Evolutionary conservation across 2,797 vertebrate genomes (phyloP), one percentile per base, ranked within the genome.

Genomic region (Telmatherina bonti): DNA sequence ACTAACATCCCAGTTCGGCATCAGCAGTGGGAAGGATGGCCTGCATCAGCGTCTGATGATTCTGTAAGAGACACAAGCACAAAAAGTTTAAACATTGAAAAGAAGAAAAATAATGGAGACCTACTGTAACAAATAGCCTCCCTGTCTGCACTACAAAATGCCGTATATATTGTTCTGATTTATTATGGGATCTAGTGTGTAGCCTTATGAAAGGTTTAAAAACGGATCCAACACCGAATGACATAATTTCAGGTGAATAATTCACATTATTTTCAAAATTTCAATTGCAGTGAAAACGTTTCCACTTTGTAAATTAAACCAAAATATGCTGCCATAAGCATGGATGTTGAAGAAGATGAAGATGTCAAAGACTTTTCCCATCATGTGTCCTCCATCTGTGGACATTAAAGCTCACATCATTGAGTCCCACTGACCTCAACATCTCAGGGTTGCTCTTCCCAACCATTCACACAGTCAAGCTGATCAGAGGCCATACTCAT

Each of bases 11-110:
- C 97, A 60, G 98, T 99, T 72, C 96, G 98, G 55, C 97, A 99
- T 92, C 98, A 99, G 78, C 74, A 96, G 67, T 99, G 98, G 98
- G 98, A 99, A 27, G 98, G 98, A 62, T 99, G 98, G 98, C 98
- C 98, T 8, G n/a, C 94, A 27, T 95, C 96, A 87, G 97, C 96
- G 49, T 93, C 95, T 31, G 96, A 98, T 0, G 97, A 99, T 87
- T 96, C 96, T 0, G 98, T 99, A 95, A 96, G 96, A 91, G 18
- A 3, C 70, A 60, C 45, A 72, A 30, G 65, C 65, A 66, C 67
- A 61, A 3, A 13, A 41, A 41, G 8, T 51, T 36, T n/a, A 51
- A 27, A n/a, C 15, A 31, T 4, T 55, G 20, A 45, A 45, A 43
- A n/a, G 20, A 45, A 22, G n/a, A 49, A 22, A 11, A 22, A 43